phyloP scores from a whole-genome alignment of 2,888 invertebrate species.

The Amblyjoppa proteus region DNA sequence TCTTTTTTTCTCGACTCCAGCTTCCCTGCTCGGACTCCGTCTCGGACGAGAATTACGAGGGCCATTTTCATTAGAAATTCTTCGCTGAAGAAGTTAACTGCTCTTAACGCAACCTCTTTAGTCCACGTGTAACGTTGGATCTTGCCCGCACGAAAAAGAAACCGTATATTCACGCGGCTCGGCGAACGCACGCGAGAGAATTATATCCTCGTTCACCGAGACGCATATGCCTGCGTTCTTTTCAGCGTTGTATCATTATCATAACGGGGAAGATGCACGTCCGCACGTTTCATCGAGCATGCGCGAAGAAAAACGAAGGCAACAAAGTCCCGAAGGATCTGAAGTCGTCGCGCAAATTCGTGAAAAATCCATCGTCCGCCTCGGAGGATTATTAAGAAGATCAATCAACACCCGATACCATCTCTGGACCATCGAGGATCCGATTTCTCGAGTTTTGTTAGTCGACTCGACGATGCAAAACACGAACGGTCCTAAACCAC shows the following conservation, averaged over 20 bases:
- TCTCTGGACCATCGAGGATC: background rate
- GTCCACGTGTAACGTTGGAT: background rate
- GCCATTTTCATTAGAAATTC: conserved; percentile 67
- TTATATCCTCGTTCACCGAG: background rate
- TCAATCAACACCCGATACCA: conserved; percentile 26
- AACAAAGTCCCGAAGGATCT: background rate
- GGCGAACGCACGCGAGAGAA: conserved; percentile 20
- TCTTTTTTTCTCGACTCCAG: conserved; percentile 30
- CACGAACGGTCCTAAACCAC: background rate
- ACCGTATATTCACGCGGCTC: conserved; percentile 24
- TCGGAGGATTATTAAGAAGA: conserved; percentile 2
- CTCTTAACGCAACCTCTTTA: conserved; percentile 48
- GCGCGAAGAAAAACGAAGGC: background rate
- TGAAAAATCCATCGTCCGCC: background rate
- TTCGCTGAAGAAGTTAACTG: conserved; percentile 49
- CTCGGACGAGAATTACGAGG: conserved; percentile 70
- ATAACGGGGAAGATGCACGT: conserved; percentile 5
- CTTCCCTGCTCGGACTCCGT: conserved; percentile 55
- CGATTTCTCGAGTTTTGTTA: conserved; percentile 6
- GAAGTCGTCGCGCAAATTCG: background rate
- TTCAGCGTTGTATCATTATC: background rate
- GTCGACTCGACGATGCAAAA: background rate
- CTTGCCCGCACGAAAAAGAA: conserved; percentile 20
- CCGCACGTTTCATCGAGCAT: conserved; percentile 4
- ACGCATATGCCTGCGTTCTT: conserved; percentile 1